A percentile compares a stretch with the other conserved stretches of the same genome.
These are phyloP conservation scores for Parnassius orleans DNA, from an alignment of 2,888 invertebrate genomes.

Conservation along the genomic window DNA sequence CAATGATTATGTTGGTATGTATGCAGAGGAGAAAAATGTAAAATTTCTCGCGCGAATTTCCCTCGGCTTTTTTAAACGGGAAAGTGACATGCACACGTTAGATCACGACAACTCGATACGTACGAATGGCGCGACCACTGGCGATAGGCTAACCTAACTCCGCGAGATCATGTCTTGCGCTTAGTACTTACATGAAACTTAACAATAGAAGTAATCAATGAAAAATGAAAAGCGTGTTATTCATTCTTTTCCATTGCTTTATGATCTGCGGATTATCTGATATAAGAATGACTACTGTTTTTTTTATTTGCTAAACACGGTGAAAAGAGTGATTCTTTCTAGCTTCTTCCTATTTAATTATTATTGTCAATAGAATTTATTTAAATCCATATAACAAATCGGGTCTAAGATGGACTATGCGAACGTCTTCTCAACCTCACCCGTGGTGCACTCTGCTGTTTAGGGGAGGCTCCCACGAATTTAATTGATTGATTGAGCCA, in stretches of 20 bases:
- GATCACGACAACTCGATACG: constrained; percentile 54
- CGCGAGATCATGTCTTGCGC: constrained; percentile 17
- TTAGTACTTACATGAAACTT: constrained; percentile 17
- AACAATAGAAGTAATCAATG: constrained; percentile 20
- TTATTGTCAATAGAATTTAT: too few relatives aligned
- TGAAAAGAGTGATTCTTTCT: neutral
- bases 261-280: neutral
- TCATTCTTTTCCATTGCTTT: constrained; percentile 10
- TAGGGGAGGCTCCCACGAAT: too few relatives aligned
- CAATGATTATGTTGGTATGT: constrained; percentile 43
- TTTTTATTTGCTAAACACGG: neutral
- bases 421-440: too few relatives aligned
- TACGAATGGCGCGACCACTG: constrained; percentile 47
- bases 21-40: constrained; percentile 45
- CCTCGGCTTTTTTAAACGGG: constrained; percentile 61
- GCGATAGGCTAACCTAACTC: constrained; percentile 13
- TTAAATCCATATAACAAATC: too few relatives aligned
- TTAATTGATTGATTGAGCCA: too few relatives aligned
- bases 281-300: neutral
- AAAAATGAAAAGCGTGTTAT: constrained; percentile 13
- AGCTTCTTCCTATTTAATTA: neutral
- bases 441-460: too few relatives aligned
- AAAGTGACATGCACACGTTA: constrained; percentile 68
- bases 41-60: constrained; percentile 52
- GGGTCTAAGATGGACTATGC: neutral